Evolutionary conservation across 2,888 invertebrate genomes (phyloP).

Genomic region (Amphipoea lucens): DNA sequence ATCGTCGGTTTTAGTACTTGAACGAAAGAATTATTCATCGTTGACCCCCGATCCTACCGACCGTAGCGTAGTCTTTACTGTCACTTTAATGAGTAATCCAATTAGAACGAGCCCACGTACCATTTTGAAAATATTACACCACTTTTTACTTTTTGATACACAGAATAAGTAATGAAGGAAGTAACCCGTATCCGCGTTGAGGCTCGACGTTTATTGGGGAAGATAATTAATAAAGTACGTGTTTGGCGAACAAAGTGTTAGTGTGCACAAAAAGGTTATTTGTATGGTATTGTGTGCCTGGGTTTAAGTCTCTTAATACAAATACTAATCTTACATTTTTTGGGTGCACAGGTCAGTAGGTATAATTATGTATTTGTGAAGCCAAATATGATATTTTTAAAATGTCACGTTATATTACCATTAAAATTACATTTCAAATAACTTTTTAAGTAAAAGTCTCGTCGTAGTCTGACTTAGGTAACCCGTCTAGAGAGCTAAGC

Average conservation of each 20-base stretch:
- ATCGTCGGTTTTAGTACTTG: conserved; percentile 3
- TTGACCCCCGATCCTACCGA: conserved; percentile 33
- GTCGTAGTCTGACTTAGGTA: background rate
- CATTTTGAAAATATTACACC: conserved; percentile 37
- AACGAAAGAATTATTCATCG: conserved; percentile 27
- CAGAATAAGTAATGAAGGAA: conserved; percentile 50
- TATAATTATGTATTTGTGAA: conserved; percentile 1
- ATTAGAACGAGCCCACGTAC: conserved; percentile 34
- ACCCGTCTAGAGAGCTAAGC: background rate
- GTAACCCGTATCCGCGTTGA: conserved; percentile 38
- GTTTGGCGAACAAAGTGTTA: conserved; percentile 45
- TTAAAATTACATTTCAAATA: background rate
- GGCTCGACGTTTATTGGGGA: conserved; percentile 42
- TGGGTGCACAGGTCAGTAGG: background rate
- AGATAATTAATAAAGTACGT: conserved; percentile 61
- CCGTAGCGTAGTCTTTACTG: conserved; percentile 45
- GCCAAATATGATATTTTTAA: background rate
- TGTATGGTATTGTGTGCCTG: conserved; percentile 16
- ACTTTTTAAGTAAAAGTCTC: background rate
- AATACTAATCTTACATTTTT: conserved; percentile 3
- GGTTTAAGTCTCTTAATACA: conserved; percentile 6
- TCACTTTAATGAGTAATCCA: conserved; percentile 51
- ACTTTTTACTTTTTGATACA: conserved; percentile 38
- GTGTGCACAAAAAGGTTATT: conserved; percentile 36
- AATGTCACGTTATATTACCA: background rate